These are phyloP conservation scores for Serranus cabrilla DNA, from an alignment of 2,797 vertebrate genomes.

Conservation along the genomic window DNA sequence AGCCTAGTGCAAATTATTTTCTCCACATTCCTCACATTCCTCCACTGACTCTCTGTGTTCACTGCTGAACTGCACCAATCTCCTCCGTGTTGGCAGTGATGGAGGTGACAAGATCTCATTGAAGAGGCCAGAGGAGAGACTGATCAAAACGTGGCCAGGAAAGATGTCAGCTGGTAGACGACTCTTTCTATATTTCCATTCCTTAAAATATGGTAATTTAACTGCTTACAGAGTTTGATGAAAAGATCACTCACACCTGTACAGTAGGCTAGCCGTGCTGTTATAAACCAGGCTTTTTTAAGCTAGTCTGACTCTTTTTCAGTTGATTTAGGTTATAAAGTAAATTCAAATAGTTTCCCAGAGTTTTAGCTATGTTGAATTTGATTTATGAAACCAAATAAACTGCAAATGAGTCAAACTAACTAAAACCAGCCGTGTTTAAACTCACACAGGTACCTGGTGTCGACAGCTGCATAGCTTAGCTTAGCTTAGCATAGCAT, in stretches of 20 bases:
- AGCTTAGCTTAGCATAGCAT: slow-evolving; percentile 14
- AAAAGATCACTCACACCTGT: neutral
- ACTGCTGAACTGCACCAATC: slow-evolving; percentile 7
- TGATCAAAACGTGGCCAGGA: neutral
- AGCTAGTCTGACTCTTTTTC: too few species aligned
- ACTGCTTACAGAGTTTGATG: slow-evolving; percentile 5
- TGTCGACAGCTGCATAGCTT: neutral
- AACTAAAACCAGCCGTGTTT: too few species aligned
- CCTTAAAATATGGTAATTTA: neutral
- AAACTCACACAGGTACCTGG: neutral
- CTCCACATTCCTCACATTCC: slow-evolving; percentile 60
- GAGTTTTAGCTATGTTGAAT: too few species aligned
- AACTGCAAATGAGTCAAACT: too few species aligned
- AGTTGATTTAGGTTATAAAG: too few species aligned
- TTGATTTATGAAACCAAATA: too few species aligned
- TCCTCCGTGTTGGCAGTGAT: slow-evolving; percentile 22
- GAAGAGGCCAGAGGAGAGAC: neutral
- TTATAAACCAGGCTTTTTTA: too few species aligned
- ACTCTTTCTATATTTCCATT: neutral
- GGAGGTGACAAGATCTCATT: slow-evolving; percentile 8
- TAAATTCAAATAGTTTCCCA: too few species aligned
- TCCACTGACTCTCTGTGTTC: slow-evolving; percentile 13
- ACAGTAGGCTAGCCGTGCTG: neutral
- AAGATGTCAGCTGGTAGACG: neutral
- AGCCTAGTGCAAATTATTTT: slow-evolving; percentile 39